Percentiles rank a stretch among this genome's conserved stretches.
Conservation (phyloP, 1,140 invertebrate genomes). For the Vollenhovia emeryi region DNA sequence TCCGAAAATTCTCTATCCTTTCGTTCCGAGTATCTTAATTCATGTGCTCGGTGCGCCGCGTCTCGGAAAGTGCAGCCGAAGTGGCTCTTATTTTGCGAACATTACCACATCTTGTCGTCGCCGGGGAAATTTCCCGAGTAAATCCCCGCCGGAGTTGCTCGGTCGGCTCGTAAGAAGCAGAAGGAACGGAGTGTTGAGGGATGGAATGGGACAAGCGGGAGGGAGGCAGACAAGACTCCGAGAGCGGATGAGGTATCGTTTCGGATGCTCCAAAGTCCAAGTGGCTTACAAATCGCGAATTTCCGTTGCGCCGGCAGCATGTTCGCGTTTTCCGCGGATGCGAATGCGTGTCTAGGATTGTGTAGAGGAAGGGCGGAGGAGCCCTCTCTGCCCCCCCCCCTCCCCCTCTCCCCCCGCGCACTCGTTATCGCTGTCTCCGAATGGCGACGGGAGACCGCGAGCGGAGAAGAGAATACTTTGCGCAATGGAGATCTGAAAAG, state of each 20-base stretch:
- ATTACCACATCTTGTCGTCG: conserved; percentile 66
- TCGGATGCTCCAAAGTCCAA: conserved; percentile 74
- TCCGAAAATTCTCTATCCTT: background rate
- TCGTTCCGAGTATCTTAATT: conserved; percentile 56
- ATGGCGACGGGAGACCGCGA: background rate
- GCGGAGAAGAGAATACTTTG: background rate
- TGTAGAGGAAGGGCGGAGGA: background rate
- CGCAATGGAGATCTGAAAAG: background rate
- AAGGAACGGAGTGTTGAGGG: conserved; percentile 19
- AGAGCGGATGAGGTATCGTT: conserved; percentile 71
- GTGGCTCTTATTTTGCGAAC: conserved; percentile 69
- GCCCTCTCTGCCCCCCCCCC: too few relatives aligned
- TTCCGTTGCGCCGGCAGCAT: conserved; percentile 68
- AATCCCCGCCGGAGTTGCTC: conserved; percentile 64
- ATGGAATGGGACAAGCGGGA: background rate
- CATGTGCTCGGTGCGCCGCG: conserved; percentile 38
- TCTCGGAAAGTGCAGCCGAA: conserved; percentile 54
- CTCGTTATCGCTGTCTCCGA: conserved; percentile 15
- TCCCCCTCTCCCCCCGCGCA: too few relatives aligned
- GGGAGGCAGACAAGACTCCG: conserved; percentile 6
- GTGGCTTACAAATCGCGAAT: conserved; percentile 77
- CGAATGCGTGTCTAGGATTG: conserved; percentile 21
- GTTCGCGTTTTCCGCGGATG: conserved; percentile 56
- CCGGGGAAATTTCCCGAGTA: conserved; percentile 65
- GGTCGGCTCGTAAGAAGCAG: conserved; percentile 69